Conservation (phyloP, 37 sponge, comb jelly and placozoan species). For the Crambe crambe region DNA sequence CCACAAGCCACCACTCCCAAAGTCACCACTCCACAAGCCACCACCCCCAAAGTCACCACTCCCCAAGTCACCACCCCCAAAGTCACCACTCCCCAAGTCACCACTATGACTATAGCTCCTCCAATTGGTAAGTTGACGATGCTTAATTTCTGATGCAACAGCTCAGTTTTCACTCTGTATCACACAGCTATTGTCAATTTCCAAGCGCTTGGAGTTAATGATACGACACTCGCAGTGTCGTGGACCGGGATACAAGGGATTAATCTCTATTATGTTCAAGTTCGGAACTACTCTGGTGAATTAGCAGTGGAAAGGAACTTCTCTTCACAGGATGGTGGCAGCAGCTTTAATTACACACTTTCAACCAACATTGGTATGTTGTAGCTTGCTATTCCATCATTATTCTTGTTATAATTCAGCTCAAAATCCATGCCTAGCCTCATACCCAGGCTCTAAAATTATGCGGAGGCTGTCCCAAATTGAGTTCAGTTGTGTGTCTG, state of each 20-base stretch:
- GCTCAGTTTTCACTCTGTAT: not conserved
- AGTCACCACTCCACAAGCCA: not conserved
- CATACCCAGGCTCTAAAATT: no score
- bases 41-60: not conserved
- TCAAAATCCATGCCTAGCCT: no score
- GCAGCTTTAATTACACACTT: no score
- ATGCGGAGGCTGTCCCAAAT: no score
- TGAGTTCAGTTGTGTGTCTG: no score
- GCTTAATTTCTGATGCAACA: no score
- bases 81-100: not conserved
- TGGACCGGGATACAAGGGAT: not conserved
- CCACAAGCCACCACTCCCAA: not conserved
- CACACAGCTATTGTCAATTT: not conserved
- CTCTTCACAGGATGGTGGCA: no score
- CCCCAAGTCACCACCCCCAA: not conserved
- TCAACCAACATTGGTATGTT: no score
- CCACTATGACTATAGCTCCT: not conserved
- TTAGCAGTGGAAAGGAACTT: not conserved
- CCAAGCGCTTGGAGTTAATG: not conserved
- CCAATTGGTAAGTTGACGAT: not conserved
- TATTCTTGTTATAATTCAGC: no score
- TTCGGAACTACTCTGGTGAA: slow-evolving; percentile 4
- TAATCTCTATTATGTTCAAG: not conserved
- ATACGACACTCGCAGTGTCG: not conserved
- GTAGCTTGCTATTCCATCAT: no score